phyloP scores from a whole-genome alignment of 2,113 vertebrate species.

The Regulus satrapa region DNA sequence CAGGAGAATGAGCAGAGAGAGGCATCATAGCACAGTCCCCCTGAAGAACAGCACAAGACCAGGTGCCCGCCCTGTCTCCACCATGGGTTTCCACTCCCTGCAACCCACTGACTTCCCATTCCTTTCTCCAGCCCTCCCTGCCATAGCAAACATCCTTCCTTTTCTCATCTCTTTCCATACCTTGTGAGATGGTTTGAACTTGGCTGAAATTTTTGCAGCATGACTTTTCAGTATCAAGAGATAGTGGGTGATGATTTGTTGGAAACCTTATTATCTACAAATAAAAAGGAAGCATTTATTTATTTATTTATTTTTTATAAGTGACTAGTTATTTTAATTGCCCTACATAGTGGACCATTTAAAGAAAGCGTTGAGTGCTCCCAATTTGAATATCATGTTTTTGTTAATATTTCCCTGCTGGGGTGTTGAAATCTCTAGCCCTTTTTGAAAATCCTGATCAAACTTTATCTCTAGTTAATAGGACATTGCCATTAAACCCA shows the following conservation, averaged over 20 bases:
- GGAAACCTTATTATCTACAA: not conserved
- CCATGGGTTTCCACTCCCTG: not conserved
- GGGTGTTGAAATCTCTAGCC: not conserved
- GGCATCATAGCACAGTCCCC: not conserved
- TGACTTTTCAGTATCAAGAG: not conserved
- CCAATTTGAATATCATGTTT: not conserved
- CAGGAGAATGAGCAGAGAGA: not conserved
- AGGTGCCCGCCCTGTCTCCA: not conserved
- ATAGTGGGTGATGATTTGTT: not conserved
- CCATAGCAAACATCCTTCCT: not conserved
- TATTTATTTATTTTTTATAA: not conserved
- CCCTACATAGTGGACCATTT: not conserved
- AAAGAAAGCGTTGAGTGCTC: not conserved
- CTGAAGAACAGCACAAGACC: not conserved
- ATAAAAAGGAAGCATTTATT: not conserved
- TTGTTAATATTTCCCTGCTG: not conserved
- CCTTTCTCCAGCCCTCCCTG: not conserved
- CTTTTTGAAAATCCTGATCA: slow-evolving; percentile 4
- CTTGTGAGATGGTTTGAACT: not conserved
- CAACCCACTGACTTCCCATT: not conserved
- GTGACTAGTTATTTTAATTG: not conserved
- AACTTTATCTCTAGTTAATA: slow-evolving; percentile 5
- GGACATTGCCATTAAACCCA: not conserved
- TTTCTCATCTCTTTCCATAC: not conserved
- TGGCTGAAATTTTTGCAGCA: not conserved